Evolutionary conservation across 2,113 vertebrate genomes (phyloP).

Genomic region (Sarotherodon lohbergeri): DNA sequence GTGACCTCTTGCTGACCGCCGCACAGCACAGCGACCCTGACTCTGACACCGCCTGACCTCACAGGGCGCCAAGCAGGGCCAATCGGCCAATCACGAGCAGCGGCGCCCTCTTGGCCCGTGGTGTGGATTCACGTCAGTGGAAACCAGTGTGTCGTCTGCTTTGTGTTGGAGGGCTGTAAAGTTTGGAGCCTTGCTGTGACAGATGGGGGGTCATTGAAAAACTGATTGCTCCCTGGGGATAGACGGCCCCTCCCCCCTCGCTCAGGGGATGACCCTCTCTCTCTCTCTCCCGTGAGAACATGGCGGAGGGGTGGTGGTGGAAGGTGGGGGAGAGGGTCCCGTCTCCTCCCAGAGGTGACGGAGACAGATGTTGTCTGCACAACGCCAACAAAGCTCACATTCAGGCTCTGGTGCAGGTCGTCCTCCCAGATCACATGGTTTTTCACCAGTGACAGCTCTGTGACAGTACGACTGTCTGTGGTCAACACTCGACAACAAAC

Average conservation of each 20-base stretch:
- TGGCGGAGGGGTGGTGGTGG: background rate
- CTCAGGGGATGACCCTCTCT: background rate
- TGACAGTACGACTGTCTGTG: background rate
- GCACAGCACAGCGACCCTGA: background rate
- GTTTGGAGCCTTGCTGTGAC: background rate
- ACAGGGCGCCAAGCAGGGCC: background rate
- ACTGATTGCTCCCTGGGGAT: background rate
- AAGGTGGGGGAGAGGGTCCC: background rate
- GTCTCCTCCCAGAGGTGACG: background rate
- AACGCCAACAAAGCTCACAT: background rate
- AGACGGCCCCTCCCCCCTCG: background rate
- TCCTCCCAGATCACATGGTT: background rate
- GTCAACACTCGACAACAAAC: background rate
- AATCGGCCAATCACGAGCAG: background rate
- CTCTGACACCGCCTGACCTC: background rate
- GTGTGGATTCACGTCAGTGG: fast-evolving
- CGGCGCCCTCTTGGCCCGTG: background rate
- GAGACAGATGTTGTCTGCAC: background rate
- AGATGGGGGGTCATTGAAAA: conserved; percentile 24
- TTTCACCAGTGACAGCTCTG: too few relatives aligned
- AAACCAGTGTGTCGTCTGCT: background rate
- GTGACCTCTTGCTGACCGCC: fast-evolving
- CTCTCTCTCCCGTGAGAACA: background rate
- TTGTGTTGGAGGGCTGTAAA: background rate
- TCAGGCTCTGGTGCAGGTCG: background rate